These are phyloP conservation scores for Darevskia nairensis DNA, from an alignment of 2,797 vertebrate species.

Conservation along the genomic window DNA sequence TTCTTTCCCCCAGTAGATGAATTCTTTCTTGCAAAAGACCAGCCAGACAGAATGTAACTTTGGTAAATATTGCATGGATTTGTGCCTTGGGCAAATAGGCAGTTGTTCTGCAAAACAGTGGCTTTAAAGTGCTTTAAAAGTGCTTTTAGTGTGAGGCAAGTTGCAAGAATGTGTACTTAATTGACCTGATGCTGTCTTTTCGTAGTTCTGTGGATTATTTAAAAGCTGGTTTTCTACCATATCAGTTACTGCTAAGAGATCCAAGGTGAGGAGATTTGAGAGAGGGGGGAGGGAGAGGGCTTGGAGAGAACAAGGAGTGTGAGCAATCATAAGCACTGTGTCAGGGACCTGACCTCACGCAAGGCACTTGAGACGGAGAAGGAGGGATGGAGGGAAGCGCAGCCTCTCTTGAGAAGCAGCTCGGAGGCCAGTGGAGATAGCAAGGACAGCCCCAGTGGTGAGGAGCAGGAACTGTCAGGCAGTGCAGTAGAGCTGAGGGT, in stretches of 20 bases:
- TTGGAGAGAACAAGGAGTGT: background rate
- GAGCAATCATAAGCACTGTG: slow-evolving; percentile 11
- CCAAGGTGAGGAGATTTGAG: background rate
- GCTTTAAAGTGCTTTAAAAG: slow-evolving; percentile 21
- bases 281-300: background rate
- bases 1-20: slow-evolving; percentile 13
- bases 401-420: too few relatives aligned
- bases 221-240: slow-evolving; percentile 12
- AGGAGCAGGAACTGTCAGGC: too few relatives aligned
- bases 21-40: slow-evolving; percentile 55
- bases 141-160: slow-evolving; percentile 7
- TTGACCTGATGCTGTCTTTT: slow-evolving; percentile 19
- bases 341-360: too few relatives aligned
- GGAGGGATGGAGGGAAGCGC: too few relatives aligned
- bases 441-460: too few relatives aligned
- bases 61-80: slow-evolving; percentile 49
- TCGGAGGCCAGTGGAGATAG: too few relatives aligned
- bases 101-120: slow-evolving; percentile 24
- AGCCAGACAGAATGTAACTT: slow-evolving; percentile 47
- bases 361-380: too few relatives aligned
- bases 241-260: slow-evolving; percentile 7
- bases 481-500: too few relatives aligned
- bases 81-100: slow-evolving; percentile 19
- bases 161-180: slow-evolving; percentile 29
- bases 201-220: slow-evolving; percentile 26